Evolutionary conservation across 2,888 invertebrate genomes (phyloP), one percentile per base, ranked within the genome.

Genomic region (Camponotus fellah): DNA sequence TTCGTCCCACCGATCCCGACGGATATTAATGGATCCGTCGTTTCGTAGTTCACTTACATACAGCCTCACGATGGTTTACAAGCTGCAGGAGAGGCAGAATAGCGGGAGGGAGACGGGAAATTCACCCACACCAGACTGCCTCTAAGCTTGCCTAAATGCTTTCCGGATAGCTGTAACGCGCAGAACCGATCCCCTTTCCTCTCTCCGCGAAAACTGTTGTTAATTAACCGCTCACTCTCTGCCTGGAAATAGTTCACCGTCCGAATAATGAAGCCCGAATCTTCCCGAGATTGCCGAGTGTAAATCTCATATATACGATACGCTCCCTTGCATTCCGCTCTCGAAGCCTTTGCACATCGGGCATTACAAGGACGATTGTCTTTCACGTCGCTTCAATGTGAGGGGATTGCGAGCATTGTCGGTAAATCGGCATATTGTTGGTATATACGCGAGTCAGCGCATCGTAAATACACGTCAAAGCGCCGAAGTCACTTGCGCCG

Each of bases 1-100:
- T 89, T 87, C 89, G 86, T 90, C 82, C 86, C 84, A 79, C 85
- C 87, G 84, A 91, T 87, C 88, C 89, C 87, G 86, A 91, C 89
- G 91, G 90, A 93, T 93, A 93, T 93, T 93, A 93, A 93, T 93
- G 92, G 92, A 89, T 83, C 88, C 84, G 53, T 71, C 84, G 77
- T 69, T 86, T 87, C 90, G 80, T 64, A 80, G 72, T 37, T 84
- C 83, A 64, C 87, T 80, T 69, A 64, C 58, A 64, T 65, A 69
- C 68, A 82, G n/a, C 26, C 21, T 49, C 43, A 56, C 77, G 34
- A 72, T 40, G 56, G 80, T 87, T 85, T 88, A 86, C 82, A 85
- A 77, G 58, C 82, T 82, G 26, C 58, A 53, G n/a, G 53, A 6
- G 49, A 2, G 17, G 49, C n/a, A 46, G 46, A 17, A 17, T n/a